Percentiles rank a stretch among this genome's conserved stretches.
Conservation (phyloP, 2,797 vertebrate genomes). For the Sebastes flavidus region DNA sequence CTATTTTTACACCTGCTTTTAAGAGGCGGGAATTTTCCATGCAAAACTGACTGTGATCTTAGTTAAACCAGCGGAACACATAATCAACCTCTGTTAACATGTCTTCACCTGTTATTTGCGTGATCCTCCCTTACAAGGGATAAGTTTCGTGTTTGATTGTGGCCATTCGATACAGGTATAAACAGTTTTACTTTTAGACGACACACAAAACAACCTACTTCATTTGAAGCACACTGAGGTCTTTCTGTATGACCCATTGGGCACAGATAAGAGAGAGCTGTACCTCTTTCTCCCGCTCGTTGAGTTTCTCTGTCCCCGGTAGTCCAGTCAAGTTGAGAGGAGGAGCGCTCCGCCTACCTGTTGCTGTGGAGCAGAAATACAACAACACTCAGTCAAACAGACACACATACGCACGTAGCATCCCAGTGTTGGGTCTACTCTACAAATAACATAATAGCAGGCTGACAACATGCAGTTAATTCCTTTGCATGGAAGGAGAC, state of each 20-base stretch:
- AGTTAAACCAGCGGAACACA: not conserved
- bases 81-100: not conserved
- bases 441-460: constrained; percentile 19
- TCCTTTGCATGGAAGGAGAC: constrained; percentile 26
- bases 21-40: not conserved
- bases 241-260: not conserved
- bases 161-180: not conserved
- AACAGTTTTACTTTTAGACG: not conserved
- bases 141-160: not conserved
- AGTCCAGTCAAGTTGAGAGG: constrained; percentile 96
- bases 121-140: not conserved
- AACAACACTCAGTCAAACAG: constrained; percentile 37
- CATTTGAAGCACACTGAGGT: not conserved
- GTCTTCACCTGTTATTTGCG: not conserved
- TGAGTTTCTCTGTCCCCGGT: constrained; percentile 97
- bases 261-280: not conserved
- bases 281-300: constrained; percentile 98
- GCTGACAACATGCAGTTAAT: constrained; percentile 31
- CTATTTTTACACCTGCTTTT: not conserved
- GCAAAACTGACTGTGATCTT: not conserved
- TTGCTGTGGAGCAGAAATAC: constrained; percentile 52
- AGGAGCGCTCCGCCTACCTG: constrained; percentile 93
- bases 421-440: not conserved
- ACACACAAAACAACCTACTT: not conserved
- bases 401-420: not conserved